A percentile compares a stretch with the other conserved stretches of the same genome.
phyloP scores from a whole-genome alignment of 2,888 invertebrate species.

The Seladonia tumulorum region DNA sequence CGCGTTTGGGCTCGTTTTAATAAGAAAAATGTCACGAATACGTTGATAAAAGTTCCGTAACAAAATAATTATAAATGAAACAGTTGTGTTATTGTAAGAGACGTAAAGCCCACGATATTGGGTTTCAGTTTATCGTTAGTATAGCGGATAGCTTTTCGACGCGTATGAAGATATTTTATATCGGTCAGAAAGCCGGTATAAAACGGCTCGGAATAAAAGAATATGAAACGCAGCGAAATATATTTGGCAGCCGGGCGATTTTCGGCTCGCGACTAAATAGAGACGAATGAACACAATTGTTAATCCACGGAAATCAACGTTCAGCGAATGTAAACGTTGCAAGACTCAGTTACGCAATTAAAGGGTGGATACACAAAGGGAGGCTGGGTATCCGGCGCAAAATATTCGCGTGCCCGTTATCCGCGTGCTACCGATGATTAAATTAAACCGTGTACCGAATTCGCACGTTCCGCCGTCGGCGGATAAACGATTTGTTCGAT shows the following conservation, averaged over 20 bases:
- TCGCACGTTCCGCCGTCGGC: slow-evolving; percentile 14
- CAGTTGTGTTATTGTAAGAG: no score
- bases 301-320: slow-evolving; percentile 48
- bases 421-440: slow-evolving; percentile 34
- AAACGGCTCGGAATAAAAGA: background rate
- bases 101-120: no score
- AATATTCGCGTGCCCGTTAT: slow-evolving; percentile 43
- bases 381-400: slow-evolving; percentile 27
- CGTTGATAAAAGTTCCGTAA: no score
- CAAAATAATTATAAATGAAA: no score
- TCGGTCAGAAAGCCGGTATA: background rate
- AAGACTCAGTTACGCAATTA: slow-evolving; percentile 44
- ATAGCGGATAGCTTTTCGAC: no score
- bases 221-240: background rate
- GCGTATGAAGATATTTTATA: no score
- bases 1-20: no score
- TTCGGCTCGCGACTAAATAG: slow-evolving; percentile 23
- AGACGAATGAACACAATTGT: slow-evolving; percentile 42
- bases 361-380: slow-evolving; percentile 41
- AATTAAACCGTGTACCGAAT: slow-evolving; percentile 50
- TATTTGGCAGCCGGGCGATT: slow-evolving; percentile 2
- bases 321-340: slow-evolving; percentile 30
- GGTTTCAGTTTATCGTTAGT: no score
- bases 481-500: slow-evolving; percentile 46
- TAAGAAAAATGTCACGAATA: no score